These are phyloP conservation scores for Todiramphus chloris DNA, from an alignment of 2,113 vertebrate genomes.

Conservation along the genomic window DNA sequence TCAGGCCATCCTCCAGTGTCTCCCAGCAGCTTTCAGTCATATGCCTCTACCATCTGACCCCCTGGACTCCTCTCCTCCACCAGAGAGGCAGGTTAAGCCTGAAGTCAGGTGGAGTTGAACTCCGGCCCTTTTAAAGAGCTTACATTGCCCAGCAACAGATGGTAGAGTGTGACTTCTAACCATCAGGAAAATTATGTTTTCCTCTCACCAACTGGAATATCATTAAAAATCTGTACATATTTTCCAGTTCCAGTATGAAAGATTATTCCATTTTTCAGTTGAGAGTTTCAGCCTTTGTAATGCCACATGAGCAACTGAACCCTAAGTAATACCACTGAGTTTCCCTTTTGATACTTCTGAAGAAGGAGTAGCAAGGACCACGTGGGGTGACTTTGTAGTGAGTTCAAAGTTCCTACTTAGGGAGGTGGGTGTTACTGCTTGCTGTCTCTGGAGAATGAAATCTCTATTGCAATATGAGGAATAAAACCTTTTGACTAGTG, in stretches of 20 bases:
- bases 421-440: background rate
- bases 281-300: background rate
- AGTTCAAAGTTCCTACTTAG: background rate
- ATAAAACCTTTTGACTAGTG: background rate
- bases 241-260: background rate
- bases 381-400: background rate
- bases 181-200: constrained; percentile 21
- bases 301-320: background rate
- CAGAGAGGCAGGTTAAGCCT: background rate
- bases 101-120: background rate
- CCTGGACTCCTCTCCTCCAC: background rate
- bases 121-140: background rate
- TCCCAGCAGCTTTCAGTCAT: constrained; percentile 27
- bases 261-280: background rate
- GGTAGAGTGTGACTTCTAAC: background rate
- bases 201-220: constrained; percentile 9
- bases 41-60: background rate
- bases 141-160: background rate
- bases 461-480: background rate
- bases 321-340: background rate
- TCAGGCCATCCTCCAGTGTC: background rate
- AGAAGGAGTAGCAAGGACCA: background rate
- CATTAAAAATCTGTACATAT: background rate
- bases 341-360: background rate
- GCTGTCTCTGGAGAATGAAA: background rate